Evolutionary conservation across 2,113 vertebrate species (phyloP).

Genomic region (Dasyornis broadbenti): DNA sequence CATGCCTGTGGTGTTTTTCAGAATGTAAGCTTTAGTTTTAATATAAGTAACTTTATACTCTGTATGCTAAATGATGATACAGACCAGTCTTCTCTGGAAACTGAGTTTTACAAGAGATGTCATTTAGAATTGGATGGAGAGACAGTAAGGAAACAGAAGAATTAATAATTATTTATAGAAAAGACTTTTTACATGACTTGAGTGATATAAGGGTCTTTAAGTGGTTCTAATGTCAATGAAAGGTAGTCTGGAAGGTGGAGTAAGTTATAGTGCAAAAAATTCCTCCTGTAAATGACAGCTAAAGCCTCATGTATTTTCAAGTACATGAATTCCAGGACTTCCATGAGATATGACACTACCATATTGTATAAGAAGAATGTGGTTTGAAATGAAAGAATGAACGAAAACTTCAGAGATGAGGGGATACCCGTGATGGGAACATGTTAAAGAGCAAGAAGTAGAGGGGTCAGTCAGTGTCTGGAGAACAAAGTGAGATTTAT

Average conservation of each 20-base stretch:
- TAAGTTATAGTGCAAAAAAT: neutral
- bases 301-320: neutral
- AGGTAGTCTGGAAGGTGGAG: neutral
- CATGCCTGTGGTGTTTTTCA: neutral
- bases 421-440: neutral
- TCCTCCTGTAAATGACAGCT: neutral
- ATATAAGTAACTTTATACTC: neutral
- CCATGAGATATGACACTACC: neutral
- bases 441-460: neutral
- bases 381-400: neutral
- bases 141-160: neutral
- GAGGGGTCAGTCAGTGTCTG: neutral
- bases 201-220: neutral
- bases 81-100: neutral
- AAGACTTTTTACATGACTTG: neutral
- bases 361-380: neutral
- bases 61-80: neutral
- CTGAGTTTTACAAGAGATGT: neutral
- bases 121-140: neutral
- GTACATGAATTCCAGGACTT: neutral
- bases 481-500: slow-evolving; percentile 41
- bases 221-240: neutral
- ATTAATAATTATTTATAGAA: neutral
- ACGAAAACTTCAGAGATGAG: neutral
- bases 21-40: neutral